phyloP scores from a whole-genome alignment of 2,797 vertebrate species.

The Xenops minutus region DNA sequence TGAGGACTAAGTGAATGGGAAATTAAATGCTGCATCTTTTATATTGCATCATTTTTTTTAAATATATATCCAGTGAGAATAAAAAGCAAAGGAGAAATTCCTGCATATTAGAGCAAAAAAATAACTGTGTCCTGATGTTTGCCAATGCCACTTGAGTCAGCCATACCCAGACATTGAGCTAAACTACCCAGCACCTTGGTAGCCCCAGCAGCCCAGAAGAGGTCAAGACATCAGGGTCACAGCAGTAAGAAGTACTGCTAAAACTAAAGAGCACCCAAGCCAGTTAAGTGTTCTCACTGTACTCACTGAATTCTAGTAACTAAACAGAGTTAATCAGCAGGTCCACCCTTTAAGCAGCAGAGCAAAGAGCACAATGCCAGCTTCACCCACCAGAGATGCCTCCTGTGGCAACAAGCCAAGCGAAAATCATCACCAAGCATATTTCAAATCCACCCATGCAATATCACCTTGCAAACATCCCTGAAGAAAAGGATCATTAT shows the following conservation, averaged over 20 bases:
- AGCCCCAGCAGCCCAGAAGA: background rate
- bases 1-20: background rate
- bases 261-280: background rate
- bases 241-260: background rate
- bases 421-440: rapidly evolving
- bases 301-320: background rate
- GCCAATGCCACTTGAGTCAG: background rate
- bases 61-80: background rate
- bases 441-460: background rate
- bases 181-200: background rate
- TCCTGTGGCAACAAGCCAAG: background rate
- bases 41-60: background rate
- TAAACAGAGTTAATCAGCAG: background rate
- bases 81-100: background rate
- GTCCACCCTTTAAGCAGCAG: background rate
- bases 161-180: background rate
- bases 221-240: background rate
- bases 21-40: background rate
- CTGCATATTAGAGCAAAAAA: background rate
- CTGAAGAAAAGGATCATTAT: background rate
- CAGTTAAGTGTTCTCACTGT: background rate
- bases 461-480: background rate
- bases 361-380: background rate
- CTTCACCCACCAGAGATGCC: rapidly evolving
- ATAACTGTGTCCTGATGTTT: background rate